These are phyloP conservation scores for Terrapene triunguis DNA, from an alignment of 2,113 vertebrate genomes.

Conservation along the genomic window DNA sequence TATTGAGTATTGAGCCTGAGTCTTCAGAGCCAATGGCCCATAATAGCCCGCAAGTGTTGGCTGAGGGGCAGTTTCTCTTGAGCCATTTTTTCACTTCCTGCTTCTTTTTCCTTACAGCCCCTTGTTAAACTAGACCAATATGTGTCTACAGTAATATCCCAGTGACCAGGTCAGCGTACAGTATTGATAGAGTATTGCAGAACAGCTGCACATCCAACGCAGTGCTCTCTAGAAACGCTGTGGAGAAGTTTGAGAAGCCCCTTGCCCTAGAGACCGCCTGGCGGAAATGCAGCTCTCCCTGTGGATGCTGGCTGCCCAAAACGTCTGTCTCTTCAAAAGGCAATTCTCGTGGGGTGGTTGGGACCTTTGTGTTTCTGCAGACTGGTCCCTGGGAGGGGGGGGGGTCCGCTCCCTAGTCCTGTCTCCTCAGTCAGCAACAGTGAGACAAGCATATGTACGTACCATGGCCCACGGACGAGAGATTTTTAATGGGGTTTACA, in stretches of 20 bases:
- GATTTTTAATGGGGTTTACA: background rate
- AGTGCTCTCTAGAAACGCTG: background rate
- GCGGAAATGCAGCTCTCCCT: background rate
- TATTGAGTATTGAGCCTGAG: too few relatives aligned
- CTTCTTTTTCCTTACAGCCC: background rate
- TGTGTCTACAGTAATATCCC: background rate
- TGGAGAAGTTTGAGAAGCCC: background rate
- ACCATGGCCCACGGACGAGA: background rate
- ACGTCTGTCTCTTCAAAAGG: background rate
- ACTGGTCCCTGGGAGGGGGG: too few relatives aligned
- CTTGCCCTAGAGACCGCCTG: background rate
- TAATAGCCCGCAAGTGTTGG: background rate
- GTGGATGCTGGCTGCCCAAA: background rate
- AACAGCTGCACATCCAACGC: background rate
- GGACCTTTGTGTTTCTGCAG: background rate
- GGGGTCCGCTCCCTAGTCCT: too few relatives aligned
- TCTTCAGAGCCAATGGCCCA: background rate
- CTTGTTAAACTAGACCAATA: accelerated
- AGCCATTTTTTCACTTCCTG: background rate
- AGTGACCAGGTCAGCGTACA: background rate
- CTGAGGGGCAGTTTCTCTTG: background rate
- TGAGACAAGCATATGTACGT: background rate
- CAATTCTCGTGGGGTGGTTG: background rate
- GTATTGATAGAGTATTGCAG: background rate
- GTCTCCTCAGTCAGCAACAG: background rate